Evolutionary conservation across 2,113 vertebrate genomes (phyloP).

Genomic region (Percopsis transmontana): DNA sequence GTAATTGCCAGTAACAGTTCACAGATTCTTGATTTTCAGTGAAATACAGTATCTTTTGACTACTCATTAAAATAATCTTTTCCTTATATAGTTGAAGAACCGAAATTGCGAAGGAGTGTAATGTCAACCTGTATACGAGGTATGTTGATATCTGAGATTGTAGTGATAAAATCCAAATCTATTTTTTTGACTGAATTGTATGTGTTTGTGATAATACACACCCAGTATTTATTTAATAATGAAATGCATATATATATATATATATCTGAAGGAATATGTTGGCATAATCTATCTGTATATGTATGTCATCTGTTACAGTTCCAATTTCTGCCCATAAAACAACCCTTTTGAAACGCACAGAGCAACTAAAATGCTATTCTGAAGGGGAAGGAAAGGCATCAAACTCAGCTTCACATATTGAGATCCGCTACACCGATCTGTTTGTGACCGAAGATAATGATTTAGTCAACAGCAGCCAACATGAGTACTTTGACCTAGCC

Average conservation of each 20-base stretch:
- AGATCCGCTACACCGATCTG: slow-evolving; percentile 74
- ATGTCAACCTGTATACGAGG: slow-evolving; percentile 42
- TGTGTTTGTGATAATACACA: not conserved
- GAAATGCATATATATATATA: not conserved
- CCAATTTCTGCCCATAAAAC: slow-evolving; percentile 63
- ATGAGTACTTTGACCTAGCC: slow-evolving; percentile 72
- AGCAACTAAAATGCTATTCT: slow-evolving; percentile 59
- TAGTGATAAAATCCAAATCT: not conserved
- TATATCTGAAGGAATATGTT: not conserved
- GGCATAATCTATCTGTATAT: not conserved
- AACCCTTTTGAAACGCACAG: slow-evolving; percentile 58
- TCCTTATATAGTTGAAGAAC: slow-evolving; percentile 30
- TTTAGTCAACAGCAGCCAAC: slow-evolving; percentile 40
- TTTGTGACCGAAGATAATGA: slow-evolving; percentile 70
- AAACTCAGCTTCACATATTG: slow-evolving; percentile 64
- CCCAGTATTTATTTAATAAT: not conserved
- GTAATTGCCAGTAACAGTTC: not conserved
- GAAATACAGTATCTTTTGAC: not conserved
- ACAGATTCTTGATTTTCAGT: too few relatives aligned
- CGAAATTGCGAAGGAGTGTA: slow-evolving; percentile 23
- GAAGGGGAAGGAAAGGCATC: slow-evolving; percentile 46
- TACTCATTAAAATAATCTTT: not conserved
- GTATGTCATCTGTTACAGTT: slow-evolving; percentile 37
- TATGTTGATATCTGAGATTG: slow-evolving; percentile 9
- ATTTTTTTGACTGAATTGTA: not conserved